Conservation (phyloP, 2,888 invertebrate genomes). For the Ramazzottius varieornatus region DNA sequence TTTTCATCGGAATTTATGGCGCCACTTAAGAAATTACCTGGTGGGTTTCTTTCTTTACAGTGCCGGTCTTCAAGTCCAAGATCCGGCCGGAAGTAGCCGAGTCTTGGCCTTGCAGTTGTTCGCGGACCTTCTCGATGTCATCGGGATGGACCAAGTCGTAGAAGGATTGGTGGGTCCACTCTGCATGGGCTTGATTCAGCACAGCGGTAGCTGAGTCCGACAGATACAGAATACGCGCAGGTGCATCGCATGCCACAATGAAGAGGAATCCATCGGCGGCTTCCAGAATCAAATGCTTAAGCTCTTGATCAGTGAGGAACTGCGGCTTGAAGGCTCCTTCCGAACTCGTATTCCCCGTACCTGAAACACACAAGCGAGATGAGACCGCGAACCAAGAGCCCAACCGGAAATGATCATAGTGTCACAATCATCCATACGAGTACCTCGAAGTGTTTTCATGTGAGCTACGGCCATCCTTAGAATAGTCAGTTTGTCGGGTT, state of each 20-base stretch:
- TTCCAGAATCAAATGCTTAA: constrained; percentile 92
- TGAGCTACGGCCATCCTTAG: constrained; percentile 97
- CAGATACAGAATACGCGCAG: constrained; percentile 62
- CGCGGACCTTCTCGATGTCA: constrained; percentile 73
- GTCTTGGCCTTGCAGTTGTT: constrained; percentile 86
- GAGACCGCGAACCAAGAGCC: no score
- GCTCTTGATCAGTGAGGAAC: constrained; percentile 90
- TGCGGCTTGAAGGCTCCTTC: constrained; percentile 96
- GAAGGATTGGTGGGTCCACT: constrained; percentile 86
- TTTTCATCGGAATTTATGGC: no score
- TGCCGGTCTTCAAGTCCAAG: constrained; percentile 86
- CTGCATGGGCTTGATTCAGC: constrained; percentile 77
- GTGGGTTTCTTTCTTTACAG: constrained; percentile 93
- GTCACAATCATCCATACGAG: not conserved
- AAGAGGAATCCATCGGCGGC: constrained; percentile 95
- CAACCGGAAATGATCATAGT: no score
- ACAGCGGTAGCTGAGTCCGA: constrained; percentile 95
- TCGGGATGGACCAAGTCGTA: constrained; percentile 93
- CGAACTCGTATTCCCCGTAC: constrained; percentile 79
- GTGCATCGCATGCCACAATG: constrained; percentile 45
- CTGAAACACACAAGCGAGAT: constrained; percentile 31
- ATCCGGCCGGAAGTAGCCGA: constrained; percentile 82
- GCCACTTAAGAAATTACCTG: no score
- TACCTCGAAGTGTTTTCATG: constrained; percentile 88
- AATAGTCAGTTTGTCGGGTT: constrained; percentile 95